phyloP scores from a whole-genome alignment of 2,888 invertebrate species.

The Apeira syringaria region DNA sequence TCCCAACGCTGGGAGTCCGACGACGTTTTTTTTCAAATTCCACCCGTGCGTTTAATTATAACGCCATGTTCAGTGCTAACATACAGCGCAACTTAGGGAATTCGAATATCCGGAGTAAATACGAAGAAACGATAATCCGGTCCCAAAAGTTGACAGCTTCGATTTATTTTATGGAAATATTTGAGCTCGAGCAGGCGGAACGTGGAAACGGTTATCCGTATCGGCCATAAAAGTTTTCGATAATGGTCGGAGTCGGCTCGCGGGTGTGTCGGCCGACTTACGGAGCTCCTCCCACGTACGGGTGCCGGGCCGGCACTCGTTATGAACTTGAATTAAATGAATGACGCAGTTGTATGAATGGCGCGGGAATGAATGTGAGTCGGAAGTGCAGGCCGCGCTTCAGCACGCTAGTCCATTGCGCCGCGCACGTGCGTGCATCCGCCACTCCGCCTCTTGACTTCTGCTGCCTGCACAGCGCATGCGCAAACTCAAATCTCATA shows the following conservation, averaged over 20 bases:
- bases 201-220: slow-evolving; percentile 52
- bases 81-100: slow-evolving; percentile 68
- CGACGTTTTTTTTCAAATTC: slow-evolving; percentile 56
- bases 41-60: slow-evolving; percentile 70
- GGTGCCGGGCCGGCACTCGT: slow-evolving; percentile 55
- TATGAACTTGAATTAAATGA: slow-evolving; percentile 81
- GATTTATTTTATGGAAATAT: slow-evolving; percentile 66
- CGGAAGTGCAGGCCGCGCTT: slow-evolving; percentile 72
- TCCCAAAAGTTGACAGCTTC: slow-evolving; percentile 54
- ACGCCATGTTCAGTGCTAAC: slow-evolving; percentile 66
- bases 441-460: no score
- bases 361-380: slow-evolving; percentile 77
- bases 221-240: slow-evolving; percentile 55
- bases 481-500: background rate
- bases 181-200: slow-evolving; percentile 41
- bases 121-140: slow-evolving; percentile 68
- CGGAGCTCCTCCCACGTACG: slow-evolving; percentile 63
- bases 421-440: slow-evolving; percentile 65
- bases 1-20: slow-evolving; percentile 56
- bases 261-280: slow-evolving; percentile 51
- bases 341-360: slow-evolving; percentile 80
- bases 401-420: slow-evolving; percentile 68
- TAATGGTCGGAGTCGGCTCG: slow-evolving; percentile 42
- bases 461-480: background rate
- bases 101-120: slow-evolving; percentile 58